Evolutionary conservation across 1,140 invertebrate species (phyloP).

Genomic region (Contarinia nasturtii): DNA sequence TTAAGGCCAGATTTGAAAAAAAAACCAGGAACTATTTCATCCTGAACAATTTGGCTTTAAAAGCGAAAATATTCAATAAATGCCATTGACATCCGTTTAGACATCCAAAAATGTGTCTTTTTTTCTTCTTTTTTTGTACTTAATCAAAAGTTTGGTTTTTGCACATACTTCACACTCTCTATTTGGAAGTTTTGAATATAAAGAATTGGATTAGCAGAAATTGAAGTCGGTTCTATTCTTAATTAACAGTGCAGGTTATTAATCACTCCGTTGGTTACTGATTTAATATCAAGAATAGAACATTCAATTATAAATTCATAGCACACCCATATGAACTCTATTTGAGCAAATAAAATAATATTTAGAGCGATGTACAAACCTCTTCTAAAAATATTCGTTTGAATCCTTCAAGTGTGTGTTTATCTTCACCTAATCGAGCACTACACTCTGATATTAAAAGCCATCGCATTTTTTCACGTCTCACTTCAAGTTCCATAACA

Average conservation of each 20-base stretch:
- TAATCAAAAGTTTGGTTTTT: too few relatives aligned
- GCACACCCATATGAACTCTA: neutral
- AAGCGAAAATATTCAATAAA: too few relatives aligned
- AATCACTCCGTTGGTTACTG: neutral
- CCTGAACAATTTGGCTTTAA: too few relatives aligned
- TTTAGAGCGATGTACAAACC: too few relatives aligned
- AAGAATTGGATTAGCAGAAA: too few relatives aligned
- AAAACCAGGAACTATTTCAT: neutral
- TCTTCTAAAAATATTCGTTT: slow-evolving; percentile 20
- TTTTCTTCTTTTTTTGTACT: too few relatives aligned
- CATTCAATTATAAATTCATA: neutral
- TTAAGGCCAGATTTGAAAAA: neutral
- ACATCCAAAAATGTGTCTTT: too few relatives aligned
- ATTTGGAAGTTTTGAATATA: too few relatives aligned
- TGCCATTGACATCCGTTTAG: too few relatives aligned
- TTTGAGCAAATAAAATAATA: too few relatives aligned
- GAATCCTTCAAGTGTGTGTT: slow-evolving; percentile 21
- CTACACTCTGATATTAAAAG: slow-evolving; percentile 23
- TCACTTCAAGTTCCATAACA: slow-evolving; percentile 23
- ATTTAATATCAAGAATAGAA: neutral
- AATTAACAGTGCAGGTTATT: neutral
- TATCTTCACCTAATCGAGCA: slow-evolving; percentile 20
- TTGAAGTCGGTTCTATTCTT: neutral
- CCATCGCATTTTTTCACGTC: slow-evolving; percentile 22
- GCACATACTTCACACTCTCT: too few relatives aligned